These are phyloP conservation scores for Helarctos malayanus DNA, from an alignment of 2,797 vertebrate genomes.

Conservation along the genomic window DNA sequence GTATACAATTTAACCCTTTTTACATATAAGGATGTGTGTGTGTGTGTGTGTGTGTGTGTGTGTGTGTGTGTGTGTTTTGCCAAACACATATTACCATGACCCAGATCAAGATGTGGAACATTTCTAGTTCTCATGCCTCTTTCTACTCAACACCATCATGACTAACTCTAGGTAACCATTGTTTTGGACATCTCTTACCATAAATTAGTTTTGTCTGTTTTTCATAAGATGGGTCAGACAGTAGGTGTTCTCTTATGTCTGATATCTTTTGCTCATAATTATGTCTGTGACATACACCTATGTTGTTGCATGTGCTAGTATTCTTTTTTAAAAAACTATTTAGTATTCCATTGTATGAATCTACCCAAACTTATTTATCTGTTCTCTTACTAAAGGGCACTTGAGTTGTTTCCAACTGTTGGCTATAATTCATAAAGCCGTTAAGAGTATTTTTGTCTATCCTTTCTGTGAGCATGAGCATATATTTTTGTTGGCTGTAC, in stretches of 20 bases:
- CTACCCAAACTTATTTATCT: neutral
- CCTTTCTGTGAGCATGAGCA: neutral
- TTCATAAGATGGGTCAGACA: neutral
- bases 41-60: neutral
- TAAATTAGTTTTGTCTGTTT: neutral
- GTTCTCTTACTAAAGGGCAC: neutral
- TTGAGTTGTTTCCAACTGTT: neutral
- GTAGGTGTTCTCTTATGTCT: neutral
- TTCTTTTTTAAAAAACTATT: neutral
- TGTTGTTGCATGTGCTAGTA: neutral
- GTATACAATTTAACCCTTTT: neutral
- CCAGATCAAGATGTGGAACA: neutral
- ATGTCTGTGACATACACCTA: neutral
- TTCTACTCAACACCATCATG: neutral
- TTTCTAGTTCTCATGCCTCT: neutral
- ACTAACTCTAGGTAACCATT: neutral
- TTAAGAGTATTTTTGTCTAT: neutral
- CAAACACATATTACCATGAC: neutral
- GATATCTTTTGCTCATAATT: neutral
- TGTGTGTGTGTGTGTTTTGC: neutral
- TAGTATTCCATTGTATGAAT: neutral
- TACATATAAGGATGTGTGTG: neutral
- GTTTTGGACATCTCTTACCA: neutral
- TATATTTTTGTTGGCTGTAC: neutral
- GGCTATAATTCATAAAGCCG: neutral